Conservation (phyloP, 2,113 vertebrate genomes). For the Mohoua ochrocephala region DNA sequence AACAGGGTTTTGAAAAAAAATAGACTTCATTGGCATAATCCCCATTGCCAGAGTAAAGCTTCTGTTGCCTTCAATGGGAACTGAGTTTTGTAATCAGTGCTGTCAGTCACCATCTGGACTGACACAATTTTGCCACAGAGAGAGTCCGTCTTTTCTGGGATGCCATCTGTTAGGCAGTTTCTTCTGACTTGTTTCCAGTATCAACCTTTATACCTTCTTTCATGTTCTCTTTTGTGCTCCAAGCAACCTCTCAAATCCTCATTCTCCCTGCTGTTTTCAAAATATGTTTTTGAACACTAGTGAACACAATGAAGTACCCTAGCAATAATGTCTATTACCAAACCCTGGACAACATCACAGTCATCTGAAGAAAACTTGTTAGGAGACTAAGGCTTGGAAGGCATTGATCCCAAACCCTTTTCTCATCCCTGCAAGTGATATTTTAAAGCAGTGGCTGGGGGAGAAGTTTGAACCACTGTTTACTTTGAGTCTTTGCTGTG, state of each 20-base stretch:
- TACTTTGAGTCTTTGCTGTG: not conserved
- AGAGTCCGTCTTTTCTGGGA: slow-evolving; percentile 1
- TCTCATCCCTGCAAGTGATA: not conserved
- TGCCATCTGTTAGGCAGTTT: slow-evolving; percentile 44
- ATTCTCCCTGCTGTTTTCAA: not conserved
- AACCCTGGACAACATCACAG: not conserved
- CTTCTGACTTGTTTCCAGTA: slow-evolving; percentile 36
- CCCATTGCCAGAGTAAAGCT: not conserved
- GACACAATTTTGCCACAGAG: not conserved
- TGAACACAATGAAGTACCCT: not conserved
- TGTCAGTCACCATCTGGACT: slow-evolving; percentile 54
- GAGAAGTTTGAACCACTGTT: not conserved
- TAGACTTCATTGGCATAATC: not conserved
- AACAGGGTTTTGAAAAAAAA: not conserved
- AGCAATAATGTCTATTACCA: not conserved
- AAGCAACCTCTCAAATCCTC: not conserved
- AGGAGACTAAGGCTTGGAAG: not conserved
- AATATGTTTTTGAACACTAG: not conserved
- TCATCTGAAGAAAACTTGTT: not conserved
- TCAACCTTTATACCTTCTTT: slow-evolving; percentile 30
- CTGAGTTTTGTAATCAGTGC: slow-evolving; percentile 23
- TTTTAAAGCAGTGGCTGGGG: not conserved
- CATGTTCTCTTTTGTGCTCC: not conserved
- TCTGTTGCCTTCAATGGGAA: not conserved
- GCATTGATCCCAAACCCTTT: not conserved